Percentiles rank a stretch among this genome's conserved stretches.
phyloP scores from a whole-genome alignment of 53 echinoderm and acorn worm genomes.

The Mesocentrotus franciscanus region DNA sequence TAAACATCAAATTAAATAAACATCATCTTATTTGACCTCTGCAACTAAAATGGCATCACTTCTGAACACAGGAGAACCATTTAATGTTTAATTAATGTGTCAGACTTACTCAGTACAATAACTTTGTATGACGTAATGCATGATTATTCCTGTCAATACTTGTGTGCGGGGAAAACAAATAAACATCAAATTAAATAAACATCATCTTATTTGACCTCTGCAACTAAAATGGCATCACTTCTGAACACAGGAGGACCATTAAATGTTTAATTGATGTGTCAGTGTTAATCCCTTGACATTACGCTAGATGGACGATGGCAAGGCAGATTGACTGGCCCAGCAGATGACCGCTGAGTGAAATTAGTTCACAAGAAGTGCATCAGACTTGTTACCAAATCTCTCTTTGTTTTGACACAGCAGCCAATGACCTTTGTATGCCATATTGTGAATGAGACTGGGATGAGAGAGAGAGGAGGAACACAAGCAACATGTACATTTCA shows the following conservation, averaged over 20 bases:
- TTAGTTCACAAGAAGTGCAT: background rate
- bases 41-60: constrained; percentile 1
- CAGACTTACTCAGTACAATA: too few relatives aligned
- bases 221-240: background rate
- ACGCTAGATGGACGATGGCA: background rate
- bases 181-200: constrained; percentile 16
- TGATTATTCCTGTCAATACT: too few relatives aligned
- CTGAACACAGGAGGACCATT: background rate
- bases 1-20: constrained; percentile 26
- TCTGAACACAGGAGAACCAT: background rate
- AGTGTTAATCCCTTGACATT: constrained; percentile 11
- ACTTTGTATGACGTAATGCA: too few relatives aligned
- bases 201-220: background rate
- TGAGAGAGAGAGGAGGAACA: too few relatives aligned
- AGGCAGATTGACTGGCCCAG: background rate
- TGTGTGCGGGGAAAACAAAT: background rate
- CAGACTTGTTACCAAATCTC: background rate
- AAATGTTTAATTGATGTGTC: constrained; percentile 33
- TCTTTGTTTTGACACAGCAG: background rate
- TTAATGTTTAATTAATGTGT: background rate
- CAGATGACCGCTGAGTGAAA: constrained; percentile 4
- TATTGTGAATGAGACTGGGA: background rate
- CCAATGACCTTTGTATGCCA: background rate
- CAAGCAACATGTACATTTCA: too few relatives aligned
- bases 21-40: background rate